Conservation (phyloP, 2,113 vertebrate genomes). For the Tragelaphus imberbis region DNA sequence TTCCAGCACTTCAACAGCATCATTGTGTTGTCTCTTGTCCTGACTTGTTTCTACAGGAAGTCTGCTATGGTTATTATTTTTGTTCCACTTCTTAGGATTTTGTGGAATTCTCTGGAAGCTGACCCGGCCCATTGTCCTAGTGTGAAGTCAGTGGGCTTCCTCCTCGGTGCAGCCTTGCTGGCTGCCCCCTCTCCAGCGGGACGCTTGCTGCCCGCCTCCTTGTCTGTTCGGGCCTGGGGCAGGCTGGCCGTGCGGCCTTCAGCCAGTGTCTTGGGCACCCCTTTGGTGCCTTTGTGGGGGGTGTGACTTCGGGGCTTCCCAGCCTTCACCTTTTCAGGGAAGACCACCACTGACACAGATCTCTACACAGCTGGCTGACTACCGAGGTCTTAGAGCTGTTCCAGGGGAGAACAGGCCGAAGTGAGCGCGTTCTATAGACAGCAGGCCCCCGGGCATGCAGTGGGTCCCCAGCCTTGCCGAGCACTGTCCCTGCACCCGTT, state of each 20-base stretch:
- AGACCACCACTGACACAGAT: accelerated
- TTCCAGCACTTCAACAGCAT: accelerated
- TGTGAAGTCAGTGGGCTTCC: not conserved
- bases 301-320: not conserved
- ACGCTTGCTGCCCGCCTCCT: accelerated
- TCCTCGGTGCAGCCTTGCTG: not conserved
- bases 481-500: not conserved
- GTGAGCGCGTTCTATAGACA: accelerated
- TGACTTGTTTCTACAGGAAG: not conserved
- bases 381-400: accelerated
- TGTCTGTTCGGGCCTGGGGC: accelerated
- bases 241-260: accelerated
- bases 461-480: not conserved
- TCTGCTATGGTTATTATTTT: not conserved
- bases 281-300: not conserved
- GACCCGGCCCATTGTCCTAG: accelerated
- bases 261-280: accelerated
- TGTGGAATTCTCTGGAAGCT: not conserved
- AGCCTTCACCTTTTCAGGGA: accelerated
- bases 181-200: too few species aligned
- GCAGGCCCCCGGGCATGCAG: accelerated
- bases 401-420: not conserved
- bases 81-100: too few species aligned
- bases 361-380: accelerated
- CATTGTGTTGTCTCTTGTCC: not conserved